A percentile compares a stretch with the other conserved stretches of the same genome.
phyloP scores from a whole-genome alignment of 2,888 invertebrate genomes.

The Slavum lentiscoides region DNA sequence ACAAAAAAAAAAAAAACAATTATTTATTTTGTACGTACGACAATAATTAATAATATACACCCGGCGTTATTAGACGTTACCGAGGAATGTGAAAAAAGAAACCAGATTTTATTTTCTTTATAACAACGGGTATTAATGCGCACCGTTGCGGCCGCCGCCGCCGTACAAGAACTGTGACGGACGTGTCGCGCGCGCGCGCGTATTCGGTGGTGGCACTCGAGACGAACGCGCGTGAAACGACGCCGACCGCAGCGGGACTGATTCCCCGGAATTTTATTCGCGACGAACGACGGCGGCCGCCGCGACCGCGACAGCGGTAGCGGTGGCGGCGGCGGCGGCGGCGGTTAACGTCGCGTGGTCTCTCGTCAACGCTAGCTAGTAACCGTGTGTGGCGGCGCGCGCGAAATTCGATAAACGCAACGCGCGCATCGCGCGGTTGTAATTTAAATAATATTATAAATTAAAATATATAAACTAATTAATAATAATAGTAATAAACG shows the following conservation, averaged over 20 bases:
- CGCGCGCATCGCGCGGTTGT: background rate
- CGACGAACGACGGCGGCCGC: constrained; percentile 12
- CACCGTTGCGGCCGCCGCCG: too few relatives aligned
- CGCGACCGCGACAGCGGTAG: too few relatives aligned
- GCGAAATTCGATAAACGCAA: background rate
- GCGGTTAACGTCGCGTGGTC: background rate
- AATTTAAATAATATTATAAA: too few relatives aligned
- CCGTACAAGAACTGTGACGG: too few relatives aligned
- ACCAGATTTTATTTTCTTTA: too few relatives aligned
- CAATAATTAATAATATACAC: too few relatives aligned
- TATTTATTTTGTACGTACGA: too few relatives aligned
- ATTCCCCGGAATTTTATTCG: background rate
- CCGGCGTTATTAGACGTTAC: too few relatives aligned
- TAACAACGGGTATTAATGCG: too few relatives aligned
- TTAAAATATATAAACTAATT: background rate
- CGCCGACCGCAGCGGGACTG: background rate
- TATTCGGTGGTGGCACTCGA: background rate
- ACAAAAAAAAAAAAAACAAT: background rate
- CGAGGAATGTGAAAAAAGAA: too few relatives aligned
- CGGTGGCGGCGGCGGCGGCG: background rate
- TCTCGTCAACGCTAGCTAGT: background rate
- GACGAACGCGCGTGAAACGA: constrained; percentile 1
- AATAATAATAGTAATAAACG: background rate
- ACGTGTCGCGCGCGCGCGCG: too few relatives aligned
- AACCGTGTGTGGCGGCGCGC: background rate